Conservation (phyloP, 1,140 invertebrate genomes). For the Papilio dardanus region DNA sequence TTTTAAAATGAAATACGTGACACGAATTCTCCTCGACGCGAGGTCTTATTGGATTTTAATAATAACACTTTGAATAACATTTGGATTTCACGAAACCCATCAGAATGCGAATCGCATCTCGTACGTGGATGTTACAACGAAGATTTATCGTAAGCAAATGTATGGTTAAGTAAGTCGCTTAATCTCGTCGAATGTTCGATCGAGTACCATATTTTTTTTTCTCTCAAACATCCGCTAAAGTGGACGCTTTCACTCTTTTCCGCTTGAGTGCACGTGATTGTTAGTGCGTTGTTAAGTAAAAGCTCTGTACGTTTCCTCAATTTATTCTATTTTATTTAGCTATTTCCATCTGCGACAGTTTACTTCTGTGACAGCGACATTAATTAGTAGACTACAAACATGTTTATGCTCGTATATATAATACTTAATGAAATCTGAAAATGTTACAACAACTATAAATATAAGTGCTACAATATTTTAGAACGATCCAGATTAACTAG, state of each 20-base stretch:
- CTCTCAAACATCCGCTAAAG: conserved; percentile 54
- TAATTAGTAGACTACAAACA: neutral
- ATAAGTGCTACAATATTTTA: neutral
- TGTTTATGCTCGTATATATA: neutral
- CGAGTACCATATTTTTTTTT: conserved; percentile 48
- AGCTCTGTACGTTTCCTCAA: conserved; percentile 40
- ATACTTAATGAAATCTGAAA: neutral
- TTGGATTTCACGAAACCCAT: conserved; percentile 30
- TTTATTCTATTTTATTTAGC: conserved; percentile 19
- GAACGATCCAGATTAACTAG: neutral
- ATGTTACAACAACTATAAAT: neutral
- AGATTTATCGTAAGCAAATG: conserved; percentile 36
- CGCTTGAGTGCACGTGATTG: conserved; percentile 60
- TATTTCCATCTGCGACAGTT: neutral
- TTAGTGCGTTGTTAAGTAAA: conserved; percentile 50
- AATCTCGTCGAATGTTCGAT: conserved; percentile 36
- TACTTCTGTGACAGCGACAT: too few relatives aligned
- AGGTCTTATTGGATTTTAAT: conserved; percentile 32
- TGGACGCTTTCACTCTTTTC: conserved; percentile 71
- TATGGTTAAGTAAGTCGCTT: conserved; percentile 34
- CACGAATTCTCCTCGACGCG: conserved; percentile 4
- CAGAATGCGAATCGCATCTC: conserved; percentile 23
- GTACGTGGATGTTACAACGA: conserved; percentile 36
- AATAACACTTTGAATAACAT: conserved; percentile 25
- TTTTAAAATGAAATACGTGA: conserved; percentile 25